Conservation (phyloP, 1,140 invertebrate species). For the Oscheius sp. region DNA sequence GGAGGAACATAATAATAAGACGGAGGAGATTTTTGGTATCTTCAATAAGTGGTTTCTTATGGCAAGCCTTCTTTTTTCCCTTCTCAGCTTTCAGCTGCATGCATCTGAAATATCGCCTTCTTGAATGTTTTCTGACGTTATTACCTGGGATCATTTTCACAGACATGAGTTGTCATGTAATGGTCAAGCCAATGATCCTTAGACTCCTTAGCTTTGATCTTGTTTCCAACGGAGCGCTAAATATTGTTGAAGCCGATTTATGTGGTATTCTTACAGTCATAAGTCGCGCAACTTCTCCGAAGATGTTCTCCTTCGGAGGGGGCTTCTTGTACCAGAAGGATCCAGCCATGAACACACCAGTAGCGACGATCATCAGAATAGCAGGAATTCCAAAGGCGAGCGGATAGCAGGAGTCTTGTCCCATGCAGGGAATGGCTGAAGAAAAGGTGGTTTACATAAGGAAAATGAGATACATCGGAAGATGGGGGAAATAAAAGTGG, state of each 20-base stretch:
- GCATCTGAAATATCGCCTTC: constrained; percentile 58
- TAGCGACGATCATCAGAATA: constrained; percentile 76
- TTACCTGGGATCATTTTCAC: constrained; percentile 67
- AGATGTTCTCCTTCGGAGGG: constrained; percentile 77
- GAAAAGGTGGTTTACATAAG: neutral
- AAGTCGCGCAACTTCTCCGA: constrained; percentile 74
- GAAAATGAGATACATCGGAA: constrained; percentile 65
- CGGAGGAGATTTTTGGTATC: constrained; percentile 75
- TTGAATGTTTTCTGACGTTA: neutral
- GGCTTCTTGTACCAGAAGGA: constrained; percentile 74
- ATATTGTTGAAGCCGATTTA: neutral
- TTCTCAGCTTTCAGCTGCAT: constrained; percentile 20
- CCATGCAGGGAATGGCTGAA: constrained; percentile 78
- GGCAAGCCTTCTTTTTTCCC: constrained; percentile 33
- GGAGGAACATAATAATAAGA: constrained; percentile 76
- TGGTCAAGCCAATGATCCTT: constrained; percentile 76
- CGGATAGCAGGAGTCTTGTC: constrained; percentile 77
- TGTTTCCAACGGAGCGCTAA: constrained; percentile 61
- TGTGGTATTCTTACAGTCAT: constrained; percentile 71
- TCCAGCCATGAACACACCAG: constrained; percentile 76
- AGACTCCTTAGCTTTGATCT: constrained; percentile 34
- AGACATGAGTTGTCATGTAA: constrained; percentile 67
- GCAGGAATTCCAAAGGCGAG: constrained; percentile 88
- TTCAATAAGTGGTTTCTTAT: constrained; percentile 65
- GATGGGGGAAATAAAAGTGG: constrained; percentile 82